Base-by-base conservation (phyloP, 2,888 invertebrate species). In the Cosmorhoe ocellata region DNA sequence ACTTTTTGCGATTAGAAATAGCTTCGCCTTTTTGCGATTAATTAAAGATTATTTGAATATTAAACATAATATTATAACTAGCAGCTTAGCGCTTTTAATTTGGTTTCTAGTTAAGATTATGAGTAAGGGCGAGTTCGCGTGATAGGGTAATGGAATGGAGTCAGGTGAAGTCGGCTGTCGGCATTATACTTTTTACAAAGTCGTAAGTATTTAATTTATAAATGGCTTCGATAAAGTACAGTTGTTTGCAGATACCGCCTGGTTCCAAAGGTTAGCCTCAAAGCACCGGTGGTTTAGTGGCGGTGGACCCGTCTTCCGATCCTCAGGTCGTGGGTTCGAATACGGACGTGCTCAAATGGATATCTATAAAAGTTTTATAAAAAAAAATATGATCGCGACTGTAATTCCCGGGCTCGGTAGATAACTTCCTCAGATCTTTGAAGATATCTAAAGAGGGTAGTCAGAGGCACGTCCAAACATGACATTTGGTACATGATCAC, bases 101-200 rank as follows among this genome's bases (percentile, higher is more conserved):
- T 47, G 33, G 46, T 51, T 46, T 52, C 31, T 47, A 43, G 40
- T 50, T 44, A 32, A 32, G 42, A 42, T 46, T 46, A 51, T 33
- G 34, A 24, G 27, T 44, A 33, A 36, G 33, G 22, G 31, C 8
- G 13, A 24, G 45, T 40, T 72, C 50, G 71, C 76, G 73, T 74
- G 74, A 74, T 69, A 74, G 74, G 73, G 63, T 74, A 74, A 51
- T 54, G 46, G 34, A 42, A 51, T 42, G 39, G 48, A 50, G 55
- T 44, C 51, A 58, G 60, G 55, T 56, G 53, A 22, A 30, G 34
- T 33, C 6, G 9, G 22, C 26, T 26, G 34, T 36, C 38, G 38
- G 27, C 33, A 18, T 48, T n/a, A n/a, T n/a, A n/a, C n/a, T n/a
- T 32, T 46, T 43, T 32, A 5, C 9, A 30, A 30, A 39, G 24